Conservation (phyloP, 1,140 invertebrate species). For the Holcopasites calliopsidis region DNA sequence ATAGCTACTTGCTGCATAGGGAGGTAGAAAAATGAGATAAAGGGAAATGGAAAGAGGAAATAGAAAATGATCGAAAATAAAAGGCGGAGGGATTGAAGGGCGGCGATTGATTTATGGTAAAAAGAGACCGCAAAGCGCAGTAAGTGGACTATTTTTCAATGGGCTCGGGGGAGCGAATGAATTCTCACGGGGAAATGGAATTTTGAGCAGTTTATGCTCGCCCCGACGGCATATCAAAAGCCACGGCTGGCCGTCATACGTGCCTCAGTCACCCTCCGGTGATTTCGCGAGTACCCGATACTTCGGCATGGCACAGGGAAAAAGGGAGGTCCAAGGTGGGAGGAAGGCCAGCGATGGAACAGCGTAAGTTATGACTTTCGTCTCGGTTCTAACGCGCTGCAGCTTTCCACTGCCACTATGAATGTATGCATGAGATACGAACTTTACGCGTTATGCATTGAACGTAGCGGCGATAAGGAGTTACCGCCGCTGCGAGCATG, state of each 20-base stretch:
- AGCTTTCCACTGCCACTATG: slow-evolving; percentile 59
- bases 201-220: slow-evolving; percentile 53
- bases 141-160: slow-evolving; percentile 64
- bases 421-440: slow-evolving; percentile 79
- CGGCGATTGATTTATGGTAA: slow-evolving; percentile 61
- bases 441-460: slow-evolving; percentile 79
- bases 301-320: too few species aligned
- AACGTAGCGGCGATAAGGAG: slow-evolving; percentile 73
- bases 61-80: too few species aligned
- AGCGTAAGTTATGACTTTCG: slow-evolving; percentile 73
- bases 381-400: slow-evolving; percentile 31
- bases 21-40: slow-evolving; percentile 31
- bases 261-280: slow-evolving; percentile 72
- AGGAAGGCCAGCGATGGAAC: slow-evolving; percentile 30
- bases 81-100: slow-evolving; percentile 8
- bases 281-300: slow-evolving; percentile 73
- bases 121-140: slow-evolving; percentile 48
- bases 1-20: too few species aligned
- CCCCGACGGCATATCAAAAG: slow-evolving; percentile 56
- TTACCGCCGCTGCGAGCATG: slow-evolving; percentile 20
- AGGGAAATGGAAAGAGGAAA: not conserved
- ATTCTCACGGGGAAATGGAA: slow-evolving; percentile 67
- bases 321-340: not conserved
- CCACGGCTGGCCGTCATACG: slow-evolving; percentile 69
- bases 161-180: slow-evolving; percentile 28